Evolutionary conservation across 2,113 vertebrate species (phyloP), one percentile per base, ranked within the genome.

Genomic region (Hucho hucho): DNA sequence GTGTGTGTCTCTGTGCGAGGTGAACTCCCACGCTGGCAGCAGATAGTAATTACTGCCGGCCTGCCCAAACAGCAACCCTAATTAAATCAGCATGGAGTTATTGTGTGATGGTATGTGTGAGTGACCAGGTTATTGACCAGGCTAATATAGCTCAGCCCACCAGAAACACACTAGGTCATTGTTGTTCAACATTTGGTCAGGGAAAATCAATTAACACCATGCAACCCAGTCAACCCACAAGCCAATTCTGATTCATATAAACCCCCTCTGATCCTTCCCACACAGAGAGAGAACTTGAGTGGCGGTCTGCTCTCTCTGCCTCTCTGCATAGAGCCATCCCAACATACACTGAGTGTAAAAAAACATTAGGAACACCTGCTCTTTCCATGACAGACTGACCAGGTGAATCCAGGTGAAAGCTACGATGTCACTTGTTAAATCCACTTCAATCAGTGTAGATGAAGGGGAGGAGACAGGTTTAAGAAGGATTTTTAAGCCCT

Each of bases 11-110:
- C 37, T 43, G 37, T 43, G 49, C 16, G 49, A 53, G 14, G 12
- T 18, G 14, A 53, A 53, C 16, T 5, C 49, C 49, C 49, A 11
- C 9, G 37, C 49, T 53, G 49, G 49, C 1, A 53, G 16, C 16
- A 18, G 67, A 75, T 43, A 43, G 37, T 72, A 88, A 81, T 84
- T 79, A 78, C 26, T 66, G 64, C 75, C 56, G 72, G 79, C 74
- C 79, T 77, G 81, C 77, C 81, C 71, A 58, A 75, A 74, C 25
- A 16, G 74, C 49, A 63, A 56, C 72, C 69, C 76, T 87, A 86
- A 91, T 92, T 92, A 88, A 91, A 91, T 81, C 80, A 80, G 76
- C 74, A 24, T 47, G 78, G 29, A 3, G 63, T 78, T 81, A 73
- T 73, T 88, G 59, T 71, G 24, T 49, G 67, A 24, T 59, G 81